Evolutionary conservation across 2,888 invertebrate genomes (phyloP).

Genomic region (Pyrrhosoma nymphula): DNA sequence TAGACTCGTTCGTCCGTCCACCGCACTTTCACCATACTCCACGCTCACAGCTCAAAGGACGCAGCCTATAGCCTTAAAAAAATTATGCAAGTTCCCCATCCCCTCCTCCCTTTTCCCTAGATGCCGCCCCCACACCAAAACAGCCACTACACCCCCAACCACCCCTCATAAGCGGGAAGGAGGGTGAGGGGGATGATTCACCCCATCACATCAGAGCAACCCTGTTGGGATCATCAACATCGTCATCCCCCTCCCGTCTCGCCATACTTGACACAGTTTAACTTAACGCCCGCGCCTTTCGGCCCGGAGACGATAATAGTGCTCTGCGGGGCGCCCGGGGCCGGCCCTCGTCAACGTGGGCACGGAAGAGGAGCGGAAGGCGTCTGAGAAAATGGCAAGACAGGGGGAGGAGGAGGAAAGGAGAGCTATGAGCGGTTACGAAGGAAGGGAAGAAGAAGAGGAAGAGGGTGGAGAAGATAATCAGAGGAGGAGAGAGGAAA

Average conservation of each 20-base stretch:
- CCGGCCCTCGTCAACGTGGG: neutral
- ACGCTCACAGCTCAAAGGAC: too few relatives aligned
- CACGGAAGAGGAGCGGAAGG: neutral
- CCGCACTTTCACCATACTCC: too few relatives aligned
- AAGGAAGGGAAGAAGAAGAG: neutral
- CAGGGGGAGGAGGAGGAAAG: too few relatives aligned
- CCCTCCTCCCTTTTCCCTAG: neutral
- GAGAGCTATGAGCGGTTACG: neutral
- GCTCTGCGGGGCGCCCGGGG: neutral
- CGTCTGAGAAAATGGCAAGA: neutral
- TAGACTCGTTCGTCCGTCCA: too few relatives aligned
- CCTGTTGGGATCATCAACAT: neutral
- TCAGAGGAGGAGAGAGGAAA: neutral
- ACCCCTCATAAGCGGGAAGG: neutral
- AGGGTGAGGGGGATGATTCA: neutral
- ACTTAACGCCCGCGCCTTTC: conserved; percentile 27
- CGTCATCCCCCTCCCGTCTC: neutral
- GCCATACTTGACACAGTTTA: conserved; percentile 53
- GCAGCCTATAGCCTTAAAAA: too few relatives aligned
- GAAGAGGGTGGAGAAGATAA: neutral
- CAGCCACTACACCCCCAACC: neutral
- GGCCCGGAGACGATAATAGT: neutral
- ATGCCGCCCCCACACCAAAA: neutral
- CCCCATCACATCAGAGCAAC: neutral
- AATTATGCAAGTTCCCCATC: neutral